Percentiles rank a stretch among this genome's conserved stretches.
phyloP scores from a whole-genome alignment of 2,888 invertebrate species.

The Orthosia gracilis region DNA sequence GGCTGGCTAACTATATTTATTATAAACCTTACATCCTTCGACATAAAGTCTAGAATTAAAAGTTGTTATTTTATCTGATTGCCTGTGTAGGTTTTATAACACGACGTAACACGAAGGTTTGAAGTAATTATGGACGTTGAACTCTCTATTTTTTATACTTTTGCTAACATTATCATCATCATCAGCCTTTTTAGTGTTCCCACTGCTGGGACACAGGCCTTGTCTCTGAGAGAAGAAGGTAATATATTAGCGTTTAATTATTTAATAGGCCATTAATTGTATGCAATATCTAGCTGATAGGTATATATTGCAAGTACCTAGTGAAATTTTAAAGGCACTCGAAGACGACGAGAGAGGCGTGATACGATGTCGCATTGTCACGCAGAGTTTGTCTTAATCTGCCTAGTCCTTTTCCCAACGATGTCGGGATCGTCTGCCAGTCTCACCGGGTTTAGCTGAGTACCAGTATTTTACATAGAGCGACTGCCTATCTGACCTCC shows the following conservation, averaged over 20 bases:
- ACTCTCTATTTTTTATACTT: slow-evolving; percentile 42
- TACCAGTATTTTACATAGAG: too few species aligned
- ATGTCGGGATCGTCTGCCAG: too few species aligned
- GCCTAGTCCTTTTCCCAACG: too few species aligned
- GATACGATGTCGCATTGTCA: background rate
- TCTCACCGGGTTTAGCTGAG: too few species aligned
- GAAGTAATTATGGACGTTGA: slow-evolving; percentile 55
- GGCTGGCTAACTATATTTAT: slow-evolving; percentile 1
- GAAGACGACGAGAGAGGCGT: too few species aligned
- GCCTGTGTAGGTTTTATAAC: slow-evolving; percentile 42
- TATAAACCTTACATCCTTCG: slow-evolving; percentile 24
- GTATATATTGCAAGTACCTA: background rate
- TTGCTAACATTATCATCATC: too few species aligned
- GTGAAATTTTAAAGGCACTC: background rate
- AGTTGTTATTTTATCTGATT: background rate
- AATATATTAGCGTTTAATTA: slow-evolving; percentile 23
- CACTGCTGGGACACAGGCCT: too few species aligned
- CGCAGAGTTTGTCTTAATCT: too few species aligned
- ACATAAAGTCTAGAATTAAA: slow-evolving; percentile 34
- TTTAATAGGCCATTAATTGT: slow-evolving; percentile 24
- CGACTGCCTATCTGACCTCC: too few species aligned
- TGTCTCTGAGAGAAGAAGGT: too few species aligned
- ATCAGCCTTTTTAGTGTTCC: too few species aligned
- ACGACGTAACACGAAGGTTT: slow-evolving; percentile 60
- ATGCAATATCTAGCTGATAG: slow-evolving; percentile 24